Conservation (phyloP, 2,888 invertebrate species). For the Tuta absoluta region DNA sequence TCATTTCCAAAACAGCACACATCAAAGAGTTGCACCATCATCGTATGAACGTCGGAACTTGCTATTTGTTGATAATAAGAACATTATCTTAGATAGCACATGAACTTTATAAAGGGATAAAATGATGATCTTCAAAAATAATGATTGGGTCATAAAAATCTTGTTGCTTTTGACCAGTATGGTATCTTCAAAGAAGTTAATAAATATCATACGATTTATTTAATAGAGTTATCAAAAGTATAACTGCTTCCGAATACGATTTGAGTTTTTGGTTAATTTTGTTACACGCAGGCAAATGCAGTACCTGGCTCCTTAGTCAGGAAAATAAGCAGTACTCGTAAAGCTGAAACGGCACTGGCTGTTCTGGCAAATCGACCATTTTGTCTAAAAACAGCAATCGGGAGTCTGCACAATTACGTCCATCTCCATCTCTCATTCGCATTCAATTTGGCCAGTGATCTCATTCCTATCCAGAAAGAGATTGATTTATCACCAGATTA, state of each 20-base stretch:
- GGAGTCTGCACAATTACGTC: conserved; percentile 52
- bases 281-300: background rate
- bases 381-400: conserved; percentile 21
- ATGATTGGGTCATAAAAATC: conserved; percentile 7
- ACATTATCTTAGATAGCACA: conserved; percentile 11
- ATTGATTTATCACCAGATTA: conserved; percentile 58
- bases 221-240: background rate
- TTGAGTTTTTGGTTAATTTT: background rate
- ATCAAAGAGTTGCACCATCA: conserved; percentile 36
- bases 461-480: conserved; percentile 69
- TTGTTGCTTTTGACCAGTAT: background rate
- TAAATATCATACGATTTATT: background rate
- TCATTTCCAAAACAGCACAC: conserved; percentile 33
- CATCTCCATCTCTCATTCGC: conserved; percentile 59
- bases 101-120: conserved; percentile 12
- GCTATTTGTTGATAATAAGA: conserved; percentile 3
- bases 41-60: background rate
- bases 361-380: conserved; percentile 17
- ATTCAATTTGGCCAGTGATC: conserved; percentile 69
- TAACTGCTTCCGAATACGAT: background rate
- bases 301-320: background rate
- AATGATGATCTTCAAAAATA: background rate
- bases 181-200: conserved; percentile 5
- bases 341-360: background rate
- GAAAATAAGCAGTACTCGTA: background rate